Percentiles rank a stretch among this genome's conserved stretches.
Evolutionary conservation across 2,113 vertebrate species (phyloP).

Genomic region (Podarcis raffonei): DNA sequence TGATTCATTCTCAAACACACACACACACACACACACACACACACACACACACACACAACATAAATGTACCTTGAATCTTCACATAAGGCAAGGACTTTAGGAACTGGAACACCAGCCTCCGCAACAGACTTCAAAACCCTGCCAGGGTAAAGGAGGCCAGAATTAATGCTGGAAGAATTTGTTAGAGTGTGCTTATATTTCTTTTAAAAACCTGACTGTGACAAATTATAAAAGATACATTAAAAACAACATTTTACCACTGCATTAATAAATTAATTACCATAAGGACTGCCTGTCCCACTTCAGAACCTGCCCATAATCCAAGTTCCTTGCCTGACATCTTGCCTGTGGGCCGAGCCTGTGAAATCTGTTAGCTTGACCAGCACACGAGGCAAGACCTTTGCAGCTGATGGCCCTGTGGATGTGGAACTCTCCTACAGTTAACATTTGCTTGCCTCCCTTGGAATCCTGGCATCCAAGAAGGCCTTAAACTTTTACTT

Average conservation of each 20-base stretch:
- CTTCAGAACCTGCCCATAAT: too few relatives aligned
- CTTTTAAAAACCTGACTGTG: background rate
- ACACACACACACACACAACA: background rate
- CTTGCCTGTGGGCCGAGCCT: too few relatives aligned
- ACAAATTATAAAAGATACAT: background rate
- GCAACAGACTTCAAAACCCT: constrained; percentile 82
- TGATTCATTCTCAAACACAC: background rate
- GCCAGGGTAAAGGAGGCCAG: constrained; percentile 33
- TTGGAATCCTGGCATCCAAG: too few relatives aligned
- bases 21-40: too few relatives aligned
- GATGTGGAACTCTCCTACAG: too few relatives aligned
- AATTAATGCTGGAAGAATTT: background rate
- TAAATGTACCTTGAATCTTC: constrained; percentile 79
- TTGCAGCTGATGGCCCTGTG: too few relatives aligned
- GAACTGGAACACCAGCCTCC: constrained; percentile 77
- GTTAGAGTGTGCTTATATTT: background rate
- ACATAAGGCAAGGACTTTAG: constrained; percentile 76
- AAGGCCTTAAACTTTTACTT: too few relatives aligned
- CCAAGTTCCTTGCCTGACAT: too few relatives aligned
- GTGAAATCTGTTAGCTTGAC: too few relatives aligned
- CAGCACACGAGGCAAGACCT: too few relatives aligned
- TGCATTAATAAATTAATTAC: background rate
- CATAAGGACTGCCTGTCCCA: too few relatives aligned
- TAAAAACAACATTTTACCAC: background rate
- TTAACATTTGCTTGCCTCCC: too few relatives aligned